Conservation (phyloP, 2,888 invertebrate genomes). For the Synergus gifuensis region DNA sequence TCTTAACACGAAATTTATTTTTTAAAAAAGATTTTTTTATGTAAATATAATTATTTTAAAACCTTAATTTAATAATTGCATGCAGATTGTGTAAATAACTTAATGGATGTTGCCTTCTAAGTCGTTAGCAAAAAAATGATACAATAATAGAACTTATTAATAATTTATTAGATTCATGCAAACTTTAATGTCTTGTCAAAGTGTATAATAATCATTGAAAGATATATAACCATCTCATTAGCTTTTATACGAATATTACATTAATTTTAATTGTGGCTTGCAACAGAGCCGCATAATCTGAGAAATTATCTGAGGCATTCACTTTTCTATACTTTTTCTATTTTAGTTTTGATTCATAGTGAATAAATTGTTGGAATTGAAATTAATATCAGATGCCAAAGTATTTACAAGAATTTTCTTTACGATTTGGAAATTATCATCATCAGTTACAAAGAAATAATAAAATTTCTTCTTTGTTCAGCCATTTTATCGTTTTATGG, state of each 20-base stretch:
- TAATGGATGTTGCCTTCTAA: background rate
- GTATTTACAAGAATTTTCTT: background rate
- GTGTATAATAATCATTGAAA: background rate
- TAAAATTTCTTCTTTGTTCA: background rate
- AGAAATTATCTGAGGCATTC: background rate
- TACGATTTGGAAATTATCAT: background rate
- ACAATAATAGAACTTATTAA: too few species aligned
- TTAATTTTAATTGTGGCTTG: slow-evolving; percentile 3
- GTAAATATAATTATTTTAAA: background rate
- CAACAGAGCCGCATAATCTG: background rate
- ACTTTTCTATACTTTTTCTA: background rate
- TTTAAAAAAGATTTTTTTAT: background rate
- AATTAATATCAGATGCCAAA: background rate
- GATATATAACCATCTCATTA: background rate
- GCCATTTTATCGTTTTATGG: slow-evolving; percentile 12
- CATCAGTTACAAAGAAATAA: background rate
- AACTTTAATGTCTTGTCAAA: background rate
- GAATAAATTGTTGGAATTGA: background rate
- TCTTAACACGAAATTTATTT: background rate
- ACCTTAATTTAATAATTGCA: background rate
- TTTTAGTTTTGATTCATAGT: background rate
- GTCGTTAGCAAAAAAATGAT: too few species aligned
- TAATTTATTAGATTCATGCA: too few species aligned
- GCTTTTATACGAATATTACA: slow-evolving; percentile 2
- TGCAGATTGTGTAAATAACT: background rate